Conservation (phyloP, 2,113 vertebrate genomes). For the Turnix velox region DNA sequence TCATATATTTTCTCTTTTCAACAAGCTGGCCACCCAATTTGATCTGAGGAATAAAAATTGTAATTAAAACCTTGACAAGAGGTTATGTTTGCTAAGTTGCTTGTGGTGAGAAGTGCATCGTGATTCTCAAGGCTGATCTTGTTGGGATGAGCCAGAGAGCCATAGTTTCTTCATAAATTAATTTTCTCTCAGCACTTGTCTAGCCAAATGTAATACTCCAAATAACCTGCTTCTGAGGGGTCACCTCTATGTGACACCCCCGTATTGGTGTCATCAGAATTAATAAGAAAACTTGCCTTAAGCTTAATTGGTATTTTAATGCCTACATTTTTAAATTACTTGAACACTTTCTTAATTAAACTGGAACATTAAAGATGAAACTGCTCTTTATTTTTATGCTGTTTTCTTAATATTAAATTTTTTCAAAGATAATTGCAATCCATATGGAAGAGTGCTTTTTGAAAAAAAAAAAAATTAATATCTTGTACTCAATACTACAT, state of each 20-base stretch:
- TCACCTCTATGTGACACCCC: conserved; percentile 44
- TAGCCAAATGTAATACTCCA: not conserved
- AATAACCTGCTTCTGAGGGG: conserved; percentile 24
- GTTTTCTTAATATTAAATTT: conserved; percentile 59
- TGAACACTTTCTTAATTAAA: conserved; percentile 66
- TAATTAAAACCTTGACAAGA: not conserved
- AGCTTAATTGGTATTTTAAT: conserved; percentile 65
- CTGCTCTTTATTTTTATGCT: conserved; percentile 25
- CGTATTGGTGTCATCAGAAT: conserved; percentile 39
- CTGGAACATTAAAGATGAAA: conserved; percentile 50
- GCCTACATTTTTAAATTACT: conserved; percentile 59
- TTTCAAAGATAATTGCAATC: conserved; percentile 61
- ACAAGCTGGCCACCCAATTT: not conserved
- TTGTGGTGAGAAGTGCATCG: not conserved
- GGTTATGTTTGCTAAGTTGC: not conserved
- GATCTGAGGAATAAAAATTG: not conserved
- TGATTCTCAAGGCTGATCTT: not conserved
- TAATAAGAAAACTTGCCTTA: conserved; percentile 63
- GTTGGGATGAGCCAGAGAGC: not conserved
- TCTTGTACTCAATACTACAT: not conserved
- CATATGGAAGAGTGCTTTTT: conserved; percentile 19
- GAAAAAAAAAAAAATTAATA: not conserved
- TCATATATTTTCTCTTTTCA: not conserved
- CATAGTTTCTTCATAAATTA: not conserved
- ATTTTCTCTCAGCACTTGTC: not conserved